Base-by-base conservation (phyloP, 2,888 invertebrate genomes). In the Trissoscelio sp. region DNA sequence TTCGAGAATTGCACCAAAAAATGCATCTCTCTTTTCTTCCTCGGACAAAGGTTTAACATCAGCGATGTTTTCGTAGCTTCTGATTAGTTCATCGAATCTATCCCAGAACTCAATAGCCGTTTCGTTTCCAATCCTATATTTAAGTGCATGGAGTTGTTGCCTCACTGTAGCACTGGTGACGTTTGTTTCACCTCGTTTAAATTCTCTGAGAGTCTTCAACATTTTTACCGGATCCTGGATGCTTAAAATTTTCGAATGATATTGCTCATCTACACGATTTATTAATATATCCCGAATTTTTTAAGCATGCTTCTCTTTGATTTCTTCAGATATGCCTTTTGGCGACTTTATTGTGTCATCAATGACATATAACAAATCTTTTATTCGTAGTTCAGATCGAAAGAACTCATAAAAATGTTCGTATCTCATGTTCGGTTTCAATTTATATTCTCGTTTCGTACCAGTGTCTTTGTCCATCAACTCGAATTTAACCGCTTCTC, bases 221-320 rank as follows among this genome's bases (percentile, higher is more conserved):
- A 83, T 81, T 55, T 67, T 64, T 16, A 62, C 20, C 11, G 83
- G 80, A 74, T 83, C 80, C 53, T 79, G 72, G 9, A 84, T 75
- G 3, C 53, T 42, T 42, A 80, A 24, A 9, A 85, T 66, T 69
- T 75, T 82, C 6, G 81, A 75, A 64, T 83, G 66, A 64, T 83
- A 83, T 28, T 66, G 14, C 39, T 80, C 44, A 73, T 85, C 83
- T 28, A 84, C 24, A 22, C 67, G 67, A 42, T 85, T 84, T 9
- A 84, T 81, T 16, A 85, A 46, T 46, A 85, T 84, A 22, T 84
- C 84, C 60, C 83, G 58, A 18, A 84, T 83, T 57, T 79, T 83
- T 20, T 64, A 83, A 12, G 44, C 67, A 28, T 83, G 79, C 57
- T 81, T 82, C 22, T 82, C 82, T 69, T 70, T 77, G 11, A 73